Conservation (phyloP, 1,140 invertebrate genomes). For the Drosophila gunungcola region DNA sequence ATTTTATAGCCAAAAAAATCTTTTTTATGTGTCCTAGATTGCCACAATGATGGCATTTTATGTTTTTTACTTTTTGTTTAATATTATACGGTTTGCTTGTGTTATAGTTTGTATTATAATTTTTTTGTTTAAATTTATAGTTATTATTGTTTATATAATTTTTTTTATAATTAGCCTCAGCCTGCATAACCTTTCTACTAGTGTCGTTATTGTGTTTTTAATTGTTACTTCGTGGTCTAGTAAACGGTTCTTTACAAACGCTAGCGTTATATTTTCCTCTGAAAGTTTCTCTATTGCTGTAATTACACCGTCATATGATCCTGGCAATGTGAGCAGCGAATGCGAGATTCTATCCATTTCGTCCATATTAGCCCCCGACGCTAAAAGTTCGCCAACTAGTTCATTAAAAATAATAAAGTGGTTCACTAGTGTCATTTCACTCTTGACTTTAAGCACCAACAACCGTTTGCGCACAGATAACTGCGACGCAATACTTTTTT, state of each 20-base stretch:
- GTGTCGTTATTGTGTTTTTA: slow-evolving; percentile 63
- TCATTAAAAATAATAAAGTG: too few relatives aligned
- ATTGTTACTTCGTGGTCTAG: slow-evolving; percentile 84
- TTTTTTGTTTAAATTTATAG: neutral
- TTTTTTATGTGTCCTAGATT: slow-evolving; percentile 5
- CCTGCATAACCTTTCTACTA: slow-evolving; percentile 29
- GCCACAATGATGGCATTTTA: neutral
- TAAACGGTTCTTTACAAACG: slow-evolving; percentile 82
- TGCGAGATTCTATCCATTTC: slow-evolving; percentile 56
- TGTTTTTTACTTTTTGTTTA: neutral
- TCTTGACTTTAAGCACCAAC: too few relatives aligned
- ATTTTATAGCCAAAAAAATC: slow-evolving; percentile 1
- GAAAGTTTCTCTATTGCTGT: slow-evolving; percentile 84
- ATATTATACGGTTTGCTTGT: neutral
- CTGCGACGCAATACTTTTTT: slow-evolving; percentile 76
- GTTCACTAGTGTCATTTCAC: too few relatives aligned
- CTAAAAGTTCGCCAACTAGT: slow-evolving; percentile 72
- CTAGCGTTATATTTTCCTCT: slow-evolving; percentile 74
- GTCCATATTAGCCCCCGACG: slow-evolving; percentile 78
- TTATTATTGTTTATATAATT: slow-evolving; percentile 8
- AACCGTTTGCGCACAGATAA: too few relatives aligned
- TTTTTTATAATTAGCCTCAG: neutral
- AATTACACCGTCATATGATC: slow-evolving; percentile 73
- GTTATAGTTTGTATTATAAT: slow-evolving; percentile 1
- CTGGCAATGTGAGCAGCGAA: slow-evolving; percentile 48